Evolutionary conservation across 1,140 invertebrate species (phyloP).

Genomic region (Aphelinus certus): DNA sequence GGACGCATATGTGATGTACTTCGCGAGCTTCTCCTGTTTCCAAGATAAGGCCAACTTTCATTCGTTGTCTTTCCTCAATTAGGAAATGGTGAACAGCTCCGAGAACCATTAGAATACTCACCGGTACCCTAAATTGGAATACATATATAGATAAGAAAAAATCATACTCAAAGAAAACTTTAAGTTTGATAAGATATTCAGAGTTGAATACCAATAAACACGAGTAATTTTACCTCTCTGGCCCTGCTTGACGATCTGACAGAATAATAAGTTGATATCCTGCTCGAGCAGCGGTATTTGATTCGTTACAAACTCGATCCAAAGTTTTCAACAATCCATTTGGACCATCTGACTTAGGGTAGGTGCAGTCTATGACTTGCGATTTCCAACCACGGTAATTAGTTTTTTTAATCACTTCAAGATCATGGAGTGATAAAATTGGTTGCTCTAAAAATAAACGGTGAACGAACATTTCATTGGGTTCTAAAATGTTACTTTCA

Average conservation of each 20-base stretch:
- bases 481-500: slow-evolving; percentile 93
- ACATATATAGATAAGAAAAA: not conserved
- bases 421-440: slow-evolving; percentile 90
- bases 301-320: slow-evolving; percentile 82
- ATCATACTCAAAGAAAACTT: not conserved
- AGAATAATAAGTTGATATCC: slow-evolving; percentile 90
- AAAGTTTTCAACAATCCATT: slow-evolving; percentile 82
- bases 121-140: slow-evolving; percentile 70
- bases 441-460: slow-evolving; percentile 94
- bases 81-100: slow-evolving; percentile 96
- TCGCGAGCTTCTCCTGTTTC: slow-evolving; percentile 96
- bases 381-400: slow-evolving; percentile 92
- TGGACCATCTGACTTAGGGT: slow-evolving; percentile 76
- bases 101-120: slow-evolving; percentile 86
- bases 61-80: slow-evolving; percentile 93
- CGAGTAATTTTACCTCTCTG: slow-evolving; percentile 63
- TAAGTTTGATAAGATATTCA: not conserved
- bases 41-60: slow-evolving; percentile 94
- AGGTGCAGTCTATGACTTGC: slow-evolving; percentile 91
- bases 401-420: slow-evolving; percentile 87
- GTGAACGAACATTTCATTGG: slow-evolving; percentile 88
- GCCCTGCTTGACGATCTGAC: slow-evolving; percentile 83
- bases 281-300: slow-evolving; percentile 79
- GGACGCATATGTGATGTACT: slow-evolving; percentile 96
- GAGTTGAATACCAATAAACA: not conserved